A percentile compares a stretch with the other conserved stretches of the same genome.
phyloP scores from a whole-genome alignment of 2,797 vertebrate species.

The Myripristis murdjan region DNA sequence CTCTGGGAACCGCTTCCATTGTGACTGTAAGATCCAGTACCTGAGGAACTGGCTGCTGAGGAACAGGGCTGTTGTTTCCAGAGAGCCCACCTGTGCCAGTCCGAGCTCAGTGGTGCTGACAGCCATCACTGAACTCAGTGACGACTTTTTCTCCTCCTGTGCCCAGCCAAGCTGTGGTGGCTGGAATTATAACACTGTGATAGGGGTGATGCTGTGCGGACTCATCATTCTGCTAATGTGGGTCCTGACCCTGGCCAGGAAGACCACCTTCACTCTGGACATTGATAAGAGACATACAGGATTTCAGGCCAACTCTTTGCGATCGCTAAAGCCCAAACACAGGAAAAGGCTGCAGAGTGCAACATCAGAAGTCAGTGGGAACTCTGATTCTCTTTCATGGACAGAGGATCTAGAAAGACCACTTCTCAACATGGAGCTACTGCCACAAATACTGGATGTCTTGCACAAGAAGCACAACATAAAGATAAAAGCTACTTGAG shows the following conservation, averaged over 20 bases:
- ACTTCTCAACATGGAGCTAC: constrained; percentile 78
- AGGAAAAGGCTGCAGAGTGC: constrained; percentile 52
- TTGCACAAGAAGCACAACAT: constrained; percentile 84
- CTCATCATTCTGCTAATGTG: constrained; percentile 79
- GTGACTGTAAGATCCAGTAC: constrained; percentile 87
- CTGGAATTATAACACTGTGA: constrained; percentile 30
- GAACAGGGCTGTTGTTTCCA: constrained; percentile 57
- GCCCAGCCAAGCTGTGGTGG: constrained; percentile 39
- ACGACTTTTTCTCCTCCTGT: constrained; percentile 76
- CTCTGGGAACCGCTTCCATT: constrained; percentile 87
- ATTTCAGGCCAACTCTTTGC: constrained; percentile 55
- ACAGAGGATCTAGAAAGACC: constrained; percentile 55
- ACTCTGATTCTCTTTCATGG: constrained; percentile 19
- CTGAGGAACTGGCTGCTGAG: constrained; percentile 85
- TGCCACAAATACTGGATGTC: constrained; percentile 82
- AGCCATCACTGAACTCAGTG: constrained; percentile 72
- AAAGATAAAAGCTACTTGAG: constrained; percentile 81
- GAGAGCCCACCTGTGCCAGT: constrained; percentile 75
- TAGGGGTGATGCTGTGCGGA: constrained; percentile 61
- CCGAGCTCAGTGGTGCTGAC: constrained; percentile 75
- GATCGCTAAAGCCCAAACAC: constrained; percentile 79
- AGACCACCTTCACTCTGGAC: constrained; percentile 73
- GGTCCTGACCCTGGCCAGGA: constrained; percentile 77
- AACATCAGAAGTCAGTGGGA: neutral
- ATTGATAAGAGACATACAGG: constrained; percentile 73